Base-by-base conservation (phyloP, 2,113 vertebrate species). In the Sinocyclocheilus maitianheensis region DNA sequence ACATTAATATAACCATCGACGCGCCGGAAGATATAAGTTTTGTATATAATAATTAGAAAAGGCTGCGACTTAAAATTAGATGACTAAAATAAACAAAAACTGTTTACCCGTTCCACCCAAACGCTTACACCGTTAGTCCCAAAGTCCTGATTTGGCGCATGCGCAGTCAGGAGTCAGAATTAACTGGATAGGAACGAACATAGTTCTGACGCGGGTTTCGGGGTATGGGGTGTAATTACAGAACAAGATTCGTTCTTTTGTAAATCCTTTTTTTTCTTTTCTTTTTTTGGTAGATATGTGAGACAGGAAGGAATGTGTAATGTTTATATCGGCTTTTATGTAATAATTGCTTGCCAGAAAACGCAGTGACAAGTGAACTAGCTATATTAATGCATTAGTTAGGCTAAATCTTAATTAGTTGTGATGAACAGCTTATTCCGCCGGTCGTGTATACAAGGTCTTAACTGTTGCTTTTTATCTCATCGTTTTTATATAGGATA, bases 51-150 rank as follows among this genome's bases (percentile, higher is more conserved):
- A 12, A 7, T 37, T 13, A 55, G 46, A 43, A 37, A 9, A 18
- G 3, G 0, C 20, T 14, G 11, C 13, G 26, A 72, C 11, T 53
- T 83, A 40, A 72, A 51, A 34, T 40, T 37, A 72, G 24, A 14
- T 72, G 13, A n/a, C 26, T 3, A 74, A 51, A 24, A 84, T 58
- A 37, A n/a, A 3, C 1, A 37, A 43, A 74, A 60, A 34, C n/a
- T 58, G 81, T 74, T 84, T 84, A 84, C 81, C 81, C 69, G 81
- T 60, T 60, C 69, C 69, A 37, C 81, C 81, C 81, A 84, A 84
- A 83, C 20, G 51, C 18, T 22, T 43, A 24, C 18, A 6, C 26
- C 20, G 67, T 24, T 72, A 26, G 3, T 58, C 20, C 34, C 34
- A 22, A 58, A 37, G 69, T 60, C 69, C 81, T 74, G 81, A 72